Conservation (phyloP, 2,113 vertebrate genomes). For the Tetrao urogallus region DNA sequence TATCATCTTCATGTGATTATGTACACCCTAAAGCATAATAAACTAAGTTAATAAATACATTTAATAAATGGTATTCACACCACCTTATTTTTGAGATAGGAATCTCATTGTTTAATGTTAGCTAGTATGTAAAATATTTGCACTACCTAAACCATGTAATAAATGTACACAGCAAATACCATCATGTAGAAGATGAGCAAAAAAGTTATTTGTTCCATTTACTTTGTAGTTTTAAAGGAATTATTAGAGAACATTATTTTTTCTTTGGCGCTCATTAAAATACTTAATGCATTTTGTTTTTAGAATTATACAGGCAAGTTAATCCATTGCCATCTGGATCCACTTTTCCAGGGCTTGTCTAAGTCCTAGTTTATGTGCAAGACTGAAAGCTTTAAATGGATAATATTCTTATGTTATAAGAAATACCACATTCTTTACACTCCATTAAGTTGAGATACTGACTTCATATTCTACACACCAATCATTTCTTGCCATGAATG, state of each 20-base stretch:
- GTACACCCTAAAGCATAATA: neutral
- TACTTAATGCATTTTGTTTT: conserved; percentile 52
- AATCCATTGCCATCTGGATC: conserved; percentile 67
- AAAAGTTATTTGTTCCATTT: conserved; percentile 54
- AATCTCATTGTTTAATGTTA: conserved; percentile 21
- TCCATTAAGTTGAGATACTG: conserved; percentile 71
- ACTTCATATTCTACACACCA: conserved; percentile 62
- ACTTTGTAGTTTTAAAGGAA: neutral
- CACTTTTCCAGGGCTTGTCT: conserved; percentile 51
- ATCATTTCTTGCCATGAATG: conserved; percentile 73
- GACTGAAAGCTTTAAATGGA: conserved; percentile 72
- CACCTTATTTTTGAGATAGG: conserved; percentile 54
- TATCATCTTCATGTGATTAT: neutral
- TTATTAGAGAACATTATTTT: neutral
- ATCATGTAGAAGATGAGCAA: conserved; percentile 40
- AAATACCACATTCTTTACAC: conserved; percentile 71
- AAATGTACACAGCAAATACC: conserved; percentile 57
- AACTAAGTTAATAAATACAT: conserved; percentile 26
- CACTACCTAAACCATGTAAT: conserved; percentile 20
- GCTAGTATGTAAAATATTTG: conserved; percentile 38
- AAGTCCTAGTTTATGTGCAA: conserved; percentile 63
- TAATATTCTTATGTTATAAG: conserved; percentile 70
- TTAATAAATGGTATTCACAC: conserved; percentile 12
- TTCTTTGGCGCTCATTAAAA: neutral
- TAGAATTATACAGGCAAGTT: conserved; percentile 62